Conservation (phyloP, 2,797 vertebrate species). For the Todus mexicanus region DNA sequence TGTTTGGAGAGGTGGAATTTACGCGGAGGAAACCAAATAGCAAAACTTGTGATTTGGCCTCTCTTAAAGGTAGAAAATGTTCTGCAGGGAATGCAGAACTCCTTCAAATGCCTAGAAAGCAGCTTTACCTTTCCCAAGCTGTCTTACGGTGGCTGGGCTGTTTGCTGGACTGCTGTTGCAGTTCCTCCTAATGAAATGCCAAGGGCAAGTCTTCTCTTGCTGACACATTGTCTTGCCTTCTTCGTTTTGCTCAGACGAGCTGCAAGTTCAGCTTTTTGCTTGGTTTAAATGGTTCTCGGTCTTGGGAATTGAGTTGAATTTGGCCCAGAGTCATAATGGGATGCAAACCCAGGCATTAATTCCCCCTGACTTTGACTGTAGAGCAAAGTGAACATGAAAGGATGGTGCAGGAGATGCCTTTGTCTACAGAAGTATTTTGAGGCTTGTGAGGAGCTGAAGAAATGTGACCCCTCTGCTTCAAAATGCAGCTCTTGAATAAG, state of each 20-base stretch:
- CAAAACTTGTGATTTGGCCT: not conserved
- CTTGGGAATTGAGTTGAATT: not conserved
- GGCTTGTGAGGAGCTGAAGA: not conserved
- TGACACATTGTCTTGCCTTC: rapidly evolving
- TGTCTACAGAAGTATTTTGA: not conserved
- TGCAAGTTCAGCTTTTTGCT: not conserved
- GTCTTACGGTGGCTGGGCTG: not conserved
- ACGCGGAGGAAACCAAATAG: not conserved
- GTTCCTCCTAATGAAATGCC: not conserved
- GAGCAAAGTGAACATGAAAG: not conserved
- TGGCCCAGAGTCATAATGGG: not conserved
- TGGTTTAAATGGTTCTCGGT: not conserved
- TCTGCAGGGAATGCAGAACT: not conserved
- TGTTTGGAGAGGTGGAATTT: not conserved
- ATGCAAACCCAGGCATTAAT: not conserved
- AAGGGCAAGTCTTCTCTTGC: not conserved
- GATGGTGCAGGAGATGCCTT: rapidly evolving
- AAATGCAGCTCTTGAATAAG: not conserved
- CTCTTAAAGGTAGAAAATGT: not conserved
- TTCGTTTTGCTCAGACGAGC: not conserved
- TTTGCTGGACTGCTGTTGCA: not conserved
- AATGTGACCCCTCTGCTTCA: not conserved
- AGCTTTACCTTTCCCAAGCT: not conserved
- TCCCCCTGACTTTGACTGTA: not conserved
- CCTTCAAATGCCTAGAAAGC: not conserved